A percentile compares a stretch with the other conserved stretches of the same genome.
Conservation (phyloP, 2,888 invertebrate species). For the Meiosimyza decipiens region DNA sequence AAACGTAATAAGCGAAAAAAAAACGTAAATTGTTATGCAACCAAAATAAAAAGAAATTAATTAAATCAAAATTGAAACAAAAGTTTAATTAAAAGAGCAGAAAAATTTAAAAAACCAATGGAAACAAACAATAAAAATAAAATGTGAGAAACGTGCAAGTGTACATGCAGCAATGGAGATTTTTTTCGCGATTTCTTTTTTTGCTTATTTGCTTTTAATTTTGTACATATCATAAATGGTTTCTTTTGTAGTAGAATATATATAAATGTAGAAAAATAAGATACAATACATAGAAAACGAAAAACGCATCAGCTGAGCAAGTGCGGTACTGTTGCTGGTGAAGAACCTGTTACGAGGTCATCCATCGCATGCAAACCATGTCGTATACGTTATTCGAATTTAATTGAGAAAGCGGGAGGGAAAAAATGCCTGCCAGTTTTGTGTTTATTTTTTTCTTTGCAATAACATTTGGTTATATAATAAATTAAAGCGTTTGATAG, state of each 20-base stretch:
- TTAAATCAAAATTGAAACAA: neutral
- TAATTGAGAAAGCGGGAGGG: too few relatives aligned
- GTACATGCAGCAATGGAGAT: conserved; percentile 17
- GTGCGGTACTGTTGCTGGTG: neutral
- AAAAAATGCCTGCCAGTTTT: too few relatives aligned
- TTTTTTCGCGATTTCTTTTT: neutral
- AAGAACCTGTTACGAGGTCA: neutral
- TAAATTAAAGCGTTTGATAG: too few relatives aligned
- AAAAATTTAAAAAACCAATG: neutral
- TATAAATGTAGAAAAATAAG: neutral
- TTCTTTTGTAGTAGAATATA: neutral
- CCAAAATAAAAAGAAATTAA: neutral
- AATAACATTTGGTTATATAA: too few relatives aligned
- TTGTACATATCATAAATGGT: neutral
- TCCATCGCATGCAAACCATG: neutral
- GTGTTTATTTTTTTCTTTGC: too few relatives aligned
- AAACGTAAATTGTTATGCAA: too few relatives aligned
- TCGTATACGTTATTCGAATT: conserved; percentile 10
- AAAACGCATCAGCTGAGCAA: neutral
- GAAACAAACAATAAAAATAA: neutral
- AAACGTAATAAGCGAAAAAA: too few relatives aligned
- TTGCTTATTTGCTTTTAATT: neutral
- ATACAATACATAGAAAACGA: neutral
- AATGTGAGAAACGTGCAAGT: conserved; percentile 10
- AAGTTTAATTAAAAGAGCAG: neutral